Evolutionary conservation across 1,140 invertebrate species (phyloP).

Genomic region (Tetramorium parvispinum): DNA sequence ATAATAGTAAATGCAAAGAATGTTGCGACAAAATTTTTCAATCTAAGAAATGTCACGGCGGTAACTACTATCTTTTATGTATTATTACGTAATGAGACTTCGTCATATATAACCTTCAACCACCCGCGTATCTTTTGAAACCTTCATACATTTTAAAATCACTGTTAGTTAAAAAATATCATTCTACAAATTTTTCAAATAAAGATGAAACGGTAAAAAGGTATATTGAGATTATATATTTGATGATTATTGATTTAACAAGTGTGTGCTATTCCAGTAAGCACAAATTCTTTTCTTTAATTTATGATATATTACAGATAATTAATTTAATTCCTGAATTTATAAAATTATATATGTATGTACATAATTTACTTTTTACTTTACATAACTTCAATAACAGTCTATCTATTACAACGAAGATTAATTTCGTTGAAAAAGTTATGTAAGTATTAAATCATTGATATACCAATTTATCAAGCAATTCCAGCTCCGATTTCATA

Average conservation of each 20-base stretch:
- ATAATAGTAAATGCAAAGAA: not conserved
- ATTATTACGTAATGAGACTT: conserved; percentile 42
- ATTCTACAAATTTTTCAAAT: not conserved
- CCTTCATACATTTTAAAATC: not conserved
- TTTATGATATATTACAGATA: not conserved
- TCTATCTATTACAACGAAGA: not conserved
- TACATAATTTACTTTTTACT: not conserved
- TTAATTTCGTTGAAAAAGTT: not conserved
- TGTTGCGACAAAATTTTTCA: not conserved
- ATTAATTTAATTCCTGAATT: not conserved
- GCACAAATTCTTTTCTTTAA: not conserved
- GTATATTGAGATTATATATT: not conserved
- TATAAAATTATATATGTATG: not conserved
- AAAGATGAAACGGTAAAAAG: conserved; percentile 2
- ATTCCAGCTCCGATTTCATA: not conserved
- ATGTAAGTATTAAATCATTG: not conserved
- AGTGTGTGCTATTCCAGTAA: not conserved
- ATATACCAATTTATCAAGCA: not conserved
- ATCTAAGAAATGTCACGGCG: not conserved
- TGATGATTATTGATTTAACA: not conserved
- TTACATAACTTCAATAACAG: not conserved
- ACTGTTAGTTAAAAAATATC: conserved; percentile 4
- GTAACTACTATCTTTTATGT: conserved; percentile 17
- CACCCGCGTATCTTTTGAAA: conserved; percentile 8
- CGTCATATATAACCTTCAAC: conserved; percentile 32